Evolutionary conservation across 2,797 vertebrate species (phyloP).

Genomic region (Sebastiscus tertius): DNA sequence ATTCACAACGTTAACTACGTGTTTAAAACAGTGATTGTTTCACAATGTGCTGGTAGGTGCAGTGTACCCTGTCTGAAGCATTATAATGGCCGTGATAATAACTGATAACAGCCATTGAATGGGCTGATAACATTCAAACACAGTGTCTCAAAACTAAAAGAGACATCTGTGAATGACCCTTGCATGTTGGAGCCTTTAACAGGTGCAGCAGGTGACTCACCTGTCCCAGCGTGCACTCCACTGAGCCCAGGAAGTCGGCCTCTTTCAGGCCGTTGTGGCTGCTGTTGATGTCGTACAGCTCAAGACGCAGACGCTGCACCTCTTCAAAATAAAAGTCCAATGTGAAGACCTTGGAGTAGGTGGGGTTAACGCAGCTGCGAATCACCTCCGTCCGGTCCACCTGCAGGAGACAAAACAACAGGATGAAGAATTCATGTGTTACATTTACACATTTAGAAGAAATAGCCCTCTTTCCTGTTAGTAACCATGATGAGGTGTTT

Average conservation of each 20-base stretch:
- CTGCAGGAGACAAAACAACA: conserved; percentile 68
- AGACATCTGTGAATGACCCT: no score
- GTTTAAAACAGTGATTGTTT: no score
- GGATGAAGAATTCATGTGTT: neutral
- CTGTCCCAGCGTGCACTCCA: conserved; percentile 96
- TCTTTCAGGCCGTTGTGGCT: conserved; percentile 91
- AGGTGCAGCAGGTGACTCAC: conserved; percentile 66
- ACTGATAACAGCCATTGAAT: no score
- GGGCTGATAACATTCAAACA: no score
- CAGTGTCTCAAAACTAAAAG: no score
- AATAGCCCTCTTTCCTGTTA: no score
- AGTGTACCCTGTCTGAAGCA: no score
- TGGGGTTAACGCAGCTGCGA: conserved; percentile 91
- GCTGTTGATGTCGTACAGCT: conserved; percentile 93
- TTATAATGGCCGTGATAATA: no score
- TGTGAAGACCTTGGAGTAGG: conserved; percentile 95
- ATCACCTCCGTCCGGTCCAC: conserved; percentile 97
- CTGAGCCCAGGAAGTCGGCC: conserved; percentile 91
- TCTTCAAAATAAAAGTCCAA: conserved; percentile 98
- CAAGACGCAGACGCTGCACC: conserved; percentile 92
- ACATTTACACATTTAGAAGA: no score
- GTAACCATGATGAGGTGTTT: no score
- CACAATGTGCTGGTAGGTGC: no score
- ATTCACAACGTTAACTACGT: no score
- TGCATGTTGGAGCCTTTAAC: neutral